Base-by-base conservation (phyloP, 2,797 vertebrate genomes). In the Parotocinclus haroldoi region DNA sequence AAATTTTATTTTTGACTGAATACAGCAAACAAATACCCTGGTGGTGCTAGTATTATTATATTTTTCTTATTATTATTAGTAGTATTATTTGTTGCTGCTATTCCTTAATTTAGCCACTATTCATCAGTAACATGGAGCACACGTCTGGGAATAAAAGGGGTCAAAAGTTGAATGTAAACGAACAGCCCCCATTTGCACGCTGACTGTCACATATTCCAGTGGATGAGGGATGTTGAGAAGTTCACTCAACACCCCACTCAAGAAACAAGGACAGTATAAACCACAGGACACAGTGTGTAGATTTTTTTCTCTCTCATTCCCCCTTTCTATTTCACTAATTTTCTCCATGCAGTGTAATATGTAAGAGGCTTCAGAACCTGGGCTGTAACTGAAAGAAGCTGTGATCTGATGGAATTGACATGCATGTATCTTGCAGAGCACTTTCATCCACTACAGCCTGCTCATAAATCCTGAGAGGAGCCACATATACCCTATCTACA, bases 91-190 rank as follows among this genome's bases (percentile, higher is more conserved):
- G 2, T 27, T 27, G 27, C 27, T 27, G 27, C 27, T 27, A 5
- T 27, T 27, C 27, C 27, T 27, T 27, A 27, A 27, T 27, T 27
- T 5, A 27, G 2, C 27, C 5, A 27, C 27, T 42, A 42, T 42
- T 1, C 3, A 3, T 42, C 40, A 42, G 40, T 42, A 13, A 60
- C 46, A 5, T 27, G 14, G 17, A 63, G 61, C 13, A 40, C 46
- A 52, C 1, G 46, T 63, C 46, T 54, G 18, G 18, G 40, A 62
- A 18, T 44, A 66, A 44, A 27, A 53, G 40, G 63, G 76, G 76
- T 72, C 76, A 72, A 44, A 52, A 38, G 57, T 66, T 69, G 50
- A 69, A 45, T 62, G 66, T 58, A 38, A 13, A 58, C 19, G 42
- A 74, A 71, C 27, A 66, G 46, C n/a, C 63, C 46, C 27, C 72